Evolutionary conservation across 1,140 invertebrate species (phyloP).

Genomic region (Catajapyx aquilonaris): DNA sequence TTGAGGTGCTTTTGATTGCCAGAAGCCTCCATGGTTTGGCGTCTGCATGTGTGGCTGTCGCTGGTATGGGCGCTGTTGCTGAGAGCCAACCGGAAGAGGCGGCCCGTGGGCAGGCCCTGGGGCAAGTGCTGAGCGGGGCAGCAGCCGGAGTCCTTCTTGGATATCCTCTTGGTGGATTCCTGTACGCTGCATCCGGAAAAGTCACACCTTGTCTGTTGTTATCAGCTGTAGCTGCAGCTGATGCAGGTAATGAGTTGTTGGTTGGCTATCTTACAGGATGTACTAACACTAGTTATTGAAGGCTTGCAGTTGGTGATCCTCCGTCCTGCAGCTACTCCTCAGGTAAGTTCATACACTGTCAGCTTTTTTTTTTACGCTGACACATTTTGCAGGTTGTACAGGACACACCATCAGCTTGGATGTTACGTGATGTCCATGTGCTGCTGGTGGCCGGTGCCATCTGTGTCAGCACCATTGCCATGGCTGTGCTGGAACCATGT

Average conservation of each 20-base stretch:
- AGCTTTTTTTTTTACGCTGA: slow-evolving; percentile 2
- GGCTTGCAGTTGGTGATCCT: not conserved
- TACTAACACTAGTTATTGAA: not conserved
- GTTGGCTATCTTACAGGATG: not conserved
- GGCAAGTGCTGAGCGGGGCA: slow-evolving; percentile 52
- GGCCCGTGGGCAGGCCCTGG: slow-evolving; percentile 44
- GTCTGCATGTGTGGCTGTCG: slow-evolving; percentile 56
- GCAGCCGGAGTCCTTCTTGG: slow-evolving; percentile 55
- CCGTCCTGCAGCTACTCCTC: not conserved
- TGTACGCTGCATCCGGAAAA: slow-evolving; percentile 53
- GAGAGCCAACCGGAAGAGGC: slow-evolving; percentile 27
- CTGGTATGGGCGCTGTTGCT: slow-evolving; percentile 36
- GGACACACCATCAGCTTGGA: slow-evolving; percentile 16
- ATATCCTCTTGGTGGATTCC: slow-evolving; percentile 53
- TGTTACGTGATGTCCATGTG: too few species aligned
- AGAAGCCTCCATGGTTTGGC: slow-evolving; percentile 67
- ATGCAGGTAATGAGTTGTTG: slow-evolving; percentile 15
- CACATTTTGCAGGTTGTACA: slow-evolving; percentile 20
- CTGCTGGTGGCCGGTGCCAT: slow-evolving; percentile 32
- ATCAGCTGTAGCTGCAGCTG: slow-evolving; percentile 31
- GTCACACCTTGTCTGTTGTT: slow-evolving; percentile 47
- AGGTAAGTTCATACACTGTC: not conserved
- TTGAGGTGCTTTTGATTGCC: slow-evolving; percentile 48
- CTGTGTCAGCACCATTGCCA: slow-evolving; percentile 47
- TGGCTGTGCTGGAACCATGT: slow-evolving; percentile 60